A percentile compares a stretch with the other conserved stretches of the same genome.
Evolutionary conservation across 2,113 vertebrate species (phyloP).

Genomic region (Opisthocomus hoazin): DNA sequence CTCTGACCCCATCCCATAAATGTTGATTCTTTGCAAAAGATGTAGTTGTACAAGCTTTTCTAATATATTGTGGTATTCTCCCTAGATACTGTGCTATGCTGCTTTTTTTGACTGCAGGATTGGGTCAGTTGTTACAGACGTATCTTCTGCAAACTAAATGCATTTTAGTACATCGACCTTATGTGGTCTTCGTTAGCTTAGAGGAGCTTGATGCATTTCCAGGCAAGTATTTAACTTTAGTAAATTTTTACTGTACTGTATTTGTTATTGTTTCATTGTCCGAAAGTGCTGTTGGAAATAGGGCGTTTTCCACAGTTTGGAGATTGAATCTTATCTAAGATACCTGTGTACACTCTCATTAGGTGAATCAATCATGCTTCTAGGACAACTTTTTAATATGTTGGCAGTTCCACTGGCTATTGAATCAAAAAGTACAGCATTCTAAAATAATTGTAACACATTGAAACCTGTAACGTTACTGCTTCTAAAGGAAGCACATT

Average conservation of each 20-base stretch:
- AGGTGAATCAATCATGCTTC: not conserved
- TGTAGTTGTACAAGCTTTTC: not conserved
- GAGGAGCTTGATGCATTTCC: constrained; percentile 69
- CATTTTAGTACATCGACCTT: constrained; percentile 57
- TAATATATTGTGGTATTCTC: not conserved
- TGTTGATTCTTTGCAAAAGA: not conserved
- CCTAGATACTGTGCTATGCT: constrained; percentile 74
- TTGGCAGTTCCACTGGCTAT: not conserved
- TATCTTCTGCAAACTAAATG: constrained; percentile 23
- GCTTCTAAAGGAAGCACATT: not conserved
- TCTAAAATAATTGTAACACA: not conserved
- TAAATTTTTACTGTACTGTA: not conserved
- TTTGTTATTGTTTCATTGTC: not conserved
- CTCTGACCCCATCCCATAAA: not conserved
- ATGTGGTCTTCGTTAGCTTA: constrained; percentile 13
- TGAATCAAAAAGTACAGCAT: not conserved
- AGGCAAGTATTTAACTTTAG: constrained; percentile 54
- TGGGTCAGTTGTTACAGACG: constrained; percentile 69
- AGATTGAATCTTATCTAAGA: not conserved
- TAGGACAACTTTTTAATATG: not conserved
- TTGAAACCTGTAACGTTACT: rapidly evolving
- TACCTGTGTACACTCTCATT: not conserved
- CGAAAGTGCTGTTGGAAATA: not conserved
- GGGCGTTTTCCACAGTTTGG: not conserved
- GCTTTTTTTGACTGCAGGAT: constrained; percentile 68